phyloP scores from a whole-genome alignment of 2,797 vertebrate species.

The Streptopelia turtur region DNA sequence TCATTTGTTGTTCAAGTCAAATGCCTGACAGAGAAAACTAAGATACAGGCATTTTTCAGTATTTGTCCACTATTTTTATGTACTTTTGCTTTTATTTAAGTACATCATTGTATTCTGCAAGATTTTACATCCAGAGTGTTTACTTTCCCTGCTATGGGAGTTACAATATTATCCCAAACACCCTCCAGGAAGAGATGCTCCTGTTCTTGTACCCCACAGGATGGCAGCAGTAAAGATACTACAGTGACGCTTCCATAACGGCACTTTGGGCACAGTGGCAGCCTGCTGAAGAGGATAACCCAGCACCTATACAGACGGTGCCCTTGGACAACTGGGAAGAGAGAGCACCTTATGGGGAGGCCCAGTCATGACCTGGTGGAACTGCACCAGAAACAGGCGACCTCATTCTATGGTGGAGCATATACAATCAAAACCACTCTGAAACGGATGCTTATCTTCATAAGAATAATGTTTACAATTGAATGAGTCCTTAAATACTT shows the following conservation, averaged over 20 bases:
- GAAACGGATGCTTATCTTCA: not conserved
- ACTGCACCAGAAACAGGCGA: not conserved
- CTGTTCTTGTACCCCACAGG: not conserved
- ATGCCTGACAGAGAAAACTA: not conserved
- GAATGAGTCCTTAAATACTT: not conserved
- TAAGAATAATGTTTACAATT: not conserved
- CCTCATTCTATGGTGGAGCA: not conserved
- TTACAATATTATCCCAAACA: not conserved
- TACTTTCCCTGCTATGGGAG: not conserved
- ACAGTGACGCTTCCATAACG: not conserved
- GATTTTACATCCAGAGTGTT: not conserved
- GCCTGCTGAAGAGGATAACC: not conserved
- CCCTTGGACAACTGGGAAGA: not conserved
- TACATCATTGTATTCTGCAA: not conserved
- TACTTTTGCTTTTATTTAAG: not conserved
- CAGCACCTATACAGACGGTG: not conserved
- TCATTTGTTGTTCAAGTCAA: not conserved
- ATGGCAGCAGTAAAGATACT: not conserved
- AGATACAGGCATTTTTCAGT: not conserved
- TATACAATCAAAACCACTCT: not conserved
- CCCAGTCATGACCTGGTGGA: not conserved
- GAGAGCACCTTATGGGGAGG: not conserved
- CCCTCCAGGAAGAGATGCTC: not conserved
- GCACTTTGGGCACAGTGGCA: not conserved
- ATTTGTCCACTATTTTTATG: not conserved